Percentiles rank a stretch among this genome's conserved stretches.
Conservation (phyloP, 2,113 vertebrate genomes). For the Dromiciops gliroides region DNA sequence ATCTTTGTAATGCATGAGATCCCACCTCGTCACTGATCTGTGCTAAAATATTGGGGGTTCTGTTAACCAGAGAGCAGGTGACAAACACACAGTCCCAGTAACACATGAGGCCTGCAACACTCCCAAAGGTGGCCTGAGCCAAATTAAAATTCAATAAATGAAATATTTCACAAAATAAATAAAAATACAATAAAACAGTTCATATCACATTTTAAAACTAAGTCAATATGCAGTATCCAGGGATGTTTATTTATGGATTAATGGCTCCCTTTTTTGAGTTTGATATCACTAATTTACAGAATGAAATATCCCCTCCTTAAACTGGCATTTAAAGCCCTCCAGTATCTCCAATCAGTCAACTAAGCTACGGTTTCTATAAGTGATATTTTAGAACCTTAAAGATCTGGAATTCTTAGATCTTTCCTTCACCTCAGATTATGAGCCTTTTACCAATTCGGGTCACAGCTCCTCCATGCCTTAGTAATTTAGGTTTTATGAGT, state of each 20-base stretch:
- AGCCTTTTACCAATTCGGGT: no score
- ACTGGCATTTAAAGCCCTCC: no score
- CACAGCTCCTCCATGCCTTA: no score
- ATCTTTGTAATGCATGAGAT: not conserved
- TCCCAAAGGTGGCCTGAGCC: not conserved
- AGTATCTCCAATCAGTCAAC: no score
- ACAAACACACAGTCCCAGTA: not conserved
- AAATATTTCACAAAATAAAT: not conserved
- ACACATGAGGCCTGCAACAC: not conserved
- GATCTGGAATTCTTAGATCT: no score
- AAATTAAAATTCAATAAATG: not conserved
- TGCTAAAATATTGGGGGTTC: not conserved
- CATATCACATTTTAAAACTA: not conserved
- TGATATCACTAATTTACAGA: not conserved
- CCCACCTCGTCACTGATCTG: not conserved
- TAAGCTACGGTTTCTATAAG: no score
- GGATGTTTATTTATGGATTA: not conserved
- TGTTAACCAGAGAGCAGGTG: not conserved
- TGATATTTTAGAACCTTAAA: no score
- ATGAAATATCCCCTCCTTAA: no score
- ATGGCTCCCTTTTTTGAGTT: not conserved
- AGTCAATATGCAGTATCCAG: not conserved
- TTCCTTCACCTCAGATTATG: no score
- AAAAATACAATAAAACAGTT: not conserved
- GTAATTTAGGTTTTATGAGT: no score